phyloP scores from a whole-genome alignment of 1,140 invertebrate genomes.

The Procambarus virginalis region DNA sequence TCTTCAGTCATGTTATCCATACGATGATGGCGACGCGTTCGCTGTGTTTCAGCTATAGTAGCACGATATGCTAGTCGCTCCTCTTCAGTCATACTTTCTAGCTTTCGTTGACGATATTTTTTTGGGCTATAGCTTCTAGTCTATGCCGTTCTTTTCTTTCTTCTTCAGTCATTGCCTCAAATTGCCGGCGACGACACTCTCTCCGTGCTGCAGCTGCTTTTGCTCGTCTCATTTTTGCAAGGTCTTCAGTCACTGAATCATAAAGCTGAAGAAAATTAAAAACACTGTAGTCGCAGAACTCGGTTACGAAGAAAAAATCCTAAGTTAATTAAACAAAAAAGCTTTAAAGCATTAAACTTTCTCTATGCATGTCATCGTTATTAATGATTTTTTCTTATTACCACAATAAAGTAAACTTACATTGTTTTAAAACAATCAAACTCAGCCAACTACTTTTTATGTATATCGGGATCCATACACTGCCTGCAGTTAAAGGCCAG shows the following conservation, averaged over 20 bases:
- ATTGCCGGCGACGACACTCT: neutral
- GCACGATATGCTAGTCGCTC: neutral
- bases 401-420: too few species aligned
- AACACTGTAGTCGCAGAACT: too few species aligned
- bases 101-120: neutral
- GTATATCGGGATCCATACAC: too few species aligned
- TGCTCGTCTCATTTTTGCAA: neutral
- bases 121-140: neutral
- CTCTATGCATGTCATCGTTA: too few species aligned
- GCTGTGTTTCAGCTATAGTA: constrained; percentile 4
- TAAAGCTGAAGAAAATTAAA: neutral
- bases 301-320: too few species aligned
- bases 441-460: too few species aligned
- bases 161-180: constrained; percentile 9
- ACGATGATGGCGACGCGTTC: neutral
- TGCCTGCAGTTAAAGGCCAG: too few species aligned
- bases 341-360: too few species aligned
- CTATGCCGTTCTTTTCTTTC: neutral
- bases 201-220: constrained; percentile 7
- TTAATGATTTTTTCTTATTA: too few species aligned
- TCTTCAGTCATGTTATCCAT: constrained; percentile 12
- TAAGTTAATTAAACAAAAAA: too few species aligned
- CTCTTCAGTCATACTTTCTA: constrained; percentile 16
- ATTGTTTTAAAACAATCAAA: too few species aligned
- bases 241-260: neutral